Conservation (phyloP, 2,888 invertebrate genomes). For the Parascotia fuliginaria region DNA sequence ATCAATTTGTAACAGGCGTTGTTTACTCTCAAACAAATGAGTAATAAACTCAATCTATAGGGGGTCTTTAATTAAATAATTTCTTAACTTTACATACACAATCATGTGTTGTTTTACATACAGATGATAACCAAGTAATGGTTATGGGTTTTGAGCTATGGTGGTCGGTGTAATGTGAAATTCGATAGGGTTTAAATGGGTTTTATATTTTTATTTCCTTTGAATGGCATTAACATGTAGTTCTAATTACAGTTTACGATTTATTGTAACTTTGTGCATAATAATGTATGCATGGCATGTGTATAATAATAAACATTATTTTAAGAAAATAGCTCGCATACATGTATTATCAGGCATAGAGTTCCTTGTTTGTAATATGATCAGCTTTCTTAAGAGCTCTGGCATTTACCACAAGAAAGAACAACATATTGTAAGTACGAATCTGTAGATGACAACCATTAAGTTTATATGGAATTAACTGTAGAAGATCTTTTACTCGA, state of each 20-base stretch:
- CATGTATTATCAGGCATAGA: too few relatives aligned
- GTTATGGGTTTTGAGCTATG: conserved; percentile 55
- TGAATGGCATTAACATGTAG: conserved; percentile 42
- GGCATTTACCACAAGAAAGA: too few relatives aligned
- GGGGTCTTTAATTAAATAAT: conserved; percentile 73
- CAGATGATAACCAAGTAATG: conserved; percentile 65
- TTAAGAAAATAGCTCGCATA: too few relatives aligned
- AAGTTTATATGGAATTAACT: too few relatives aligned
- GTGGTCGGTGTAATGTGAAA: conserved; percentile 59
- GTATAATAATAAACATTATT: too few relatives aligned
- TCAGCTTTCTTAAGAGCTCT: too few relatives aligned
- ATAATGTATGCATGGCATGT: too few relatives aligned
- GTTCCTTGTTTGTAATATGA: too few relatives aligned
- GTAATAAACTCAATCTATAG: conserved; percentile 58
- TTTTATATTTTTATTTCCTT: conserved; percentile 44
- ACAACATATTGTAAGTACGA: too few relatives aligned
- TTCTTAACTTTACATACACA: conserved; percentile 45
- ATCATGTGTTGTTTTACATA: conserved; percentile 57
- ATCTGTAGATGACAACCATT: too few relatives aligned
- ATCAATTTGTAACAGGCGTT: conserved; percentile 5
- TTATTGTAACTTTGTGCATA: neutral
- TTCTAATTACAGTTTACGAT: conserved; percentile 23
- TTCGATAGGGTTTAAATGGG: conserved; percentile 58
- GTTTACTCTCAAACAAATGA: conserved; percentile 48
- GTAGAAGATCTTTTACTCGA: too few relatives aligned